Evolutionary conservation across 2,797 vertebrate species (phyloP), one percentile per base, ranked within the genome.

Genomic region (Chaetophractus vellerosus): DNA sequence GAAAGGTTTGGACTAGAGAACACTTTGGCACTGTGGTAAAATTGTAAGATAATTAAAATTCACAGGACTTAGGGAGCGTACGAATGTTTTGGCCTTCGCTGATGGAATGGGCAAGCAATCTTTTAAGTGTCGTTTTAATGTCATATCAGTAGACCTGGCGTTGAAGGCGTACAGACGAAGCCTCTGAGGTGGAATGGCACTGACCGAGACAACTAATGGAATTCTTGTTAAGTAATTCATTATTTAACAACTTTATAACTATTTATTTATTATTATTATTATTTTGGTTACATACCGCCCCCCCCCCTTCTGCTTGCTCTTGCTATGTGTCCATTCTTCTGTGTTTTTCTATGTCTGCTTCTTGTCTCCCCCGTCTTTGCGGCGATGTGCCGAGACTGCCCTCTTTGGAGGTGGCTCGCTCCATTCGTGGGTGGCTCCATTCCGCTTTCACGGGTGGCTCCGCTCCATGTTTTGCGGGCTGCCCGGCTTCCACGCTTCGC

Each of bases 71-170:
- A 26, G 11, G 41, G 33, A 64, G 28, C 31, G 4, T 71, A 28
- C 80, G 75, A 86, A 59, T 93, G 87, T 59, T 95, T 74, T 90
- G 71, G 71, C 76, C 82, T 92, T 90, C 61, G 16, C 21, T 71
- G 28, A 52, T 33, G 19, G 79, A 69, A 38, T 64, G 66, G 38
- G 72, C 50, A 79, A 83, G 59, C 68, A 50, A 74, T 93, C 57
- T 90, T 89, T 69, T 64, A 66, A 69, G 64, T 45, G 33, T 48
- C 8, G 0, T 66, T 86, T 85, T 59, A 48, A 72, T 72, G 55
- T 48, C 80, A 52, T 83, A 94, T 90, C 78, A 52, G 6, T 52
- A 88, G 78, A 48, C 59, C 26, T 66, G 59, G 24, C 21, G 9
- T 80, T 66, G 26, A 1, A 18, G 23, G 12, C 31, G 11, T 63